phyloP scores from a whole-genome alignment of 2,113 vertebrate genomes.

The Nibea coibor region DNA sequence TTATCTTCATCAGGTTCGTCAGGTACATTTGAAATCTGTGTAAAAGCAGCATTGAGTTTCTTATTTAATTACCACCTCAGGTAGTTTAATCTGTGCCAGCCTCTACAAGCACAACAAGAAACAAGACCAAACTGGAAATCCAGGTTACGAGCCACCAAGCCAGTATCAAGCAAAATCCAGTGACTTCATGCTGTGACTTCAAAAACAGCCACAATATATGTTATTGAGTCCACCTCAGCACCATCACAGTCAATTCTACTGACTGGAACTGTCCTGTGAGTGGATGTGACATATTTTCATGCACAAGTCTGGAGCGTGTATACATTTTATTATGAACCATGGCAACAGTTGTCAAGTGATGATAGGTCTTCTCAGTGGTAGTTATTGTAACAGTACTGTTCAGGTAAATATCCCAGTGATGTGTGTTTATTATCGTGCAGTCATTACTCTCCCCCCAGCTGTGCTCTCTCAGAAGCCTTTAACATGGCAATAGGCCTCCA shows the following conservation, averaged over 20 bases:
- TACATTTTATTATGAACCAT: slow-evolving; percentile 44
- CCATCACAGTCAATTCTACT: slow-evolving; percentile 30
- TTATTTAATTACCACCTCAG: background rate
- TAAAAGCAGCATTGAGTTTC: slow-evolving; percentile 23
- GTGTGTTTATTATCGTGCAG: slow-evolving; percentile 27
- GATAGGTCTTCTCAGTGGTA: slow-evolving; percentile 34
- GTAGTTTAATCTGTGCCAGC: background rate
- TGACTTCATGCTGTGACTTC: background rate
- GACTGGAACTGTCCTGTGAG: slow-evolving; percentile 31
- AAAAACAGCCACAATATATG: slow-evolving; percentile 14
- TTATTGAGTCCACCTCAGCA: slow-evolving; percentile 10
- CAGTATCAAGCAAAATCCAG: slow-evolving; percentile 21
- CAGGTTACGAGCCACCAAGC: slow-evolving; percentile 21
- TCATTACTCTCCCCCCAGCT: slow-evolving; percentile 2
- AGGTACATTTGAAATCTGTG: slow-evolving; percentile 5
- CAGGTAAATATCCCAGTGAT: slow-evolving; percentile 43
- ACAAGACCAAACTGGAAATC: slow-evolving; percentile 20
- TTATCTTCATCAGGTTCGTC: slow-evolving; percentile 10
- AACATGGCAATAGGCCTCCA: slow-evolving; percentile 95
- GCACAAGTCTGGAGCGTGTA: slow-evolving; percentile 16
- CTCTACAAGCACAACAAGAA: slow-evolving; percentile 7
- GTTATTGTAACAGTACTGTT: slow-evolving; percentile 13
- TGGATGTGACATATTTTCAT: slow-evolving; percentile 17
- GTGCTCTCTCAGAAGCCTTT: slow-evolving; percentile 86
- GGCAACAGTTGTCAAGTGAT: slow-evolving; percentile 60